phyloP scores from a whole-genome alignment of 2,888 invertebrate genomes.

The Heliconius charithonia region DNA sequence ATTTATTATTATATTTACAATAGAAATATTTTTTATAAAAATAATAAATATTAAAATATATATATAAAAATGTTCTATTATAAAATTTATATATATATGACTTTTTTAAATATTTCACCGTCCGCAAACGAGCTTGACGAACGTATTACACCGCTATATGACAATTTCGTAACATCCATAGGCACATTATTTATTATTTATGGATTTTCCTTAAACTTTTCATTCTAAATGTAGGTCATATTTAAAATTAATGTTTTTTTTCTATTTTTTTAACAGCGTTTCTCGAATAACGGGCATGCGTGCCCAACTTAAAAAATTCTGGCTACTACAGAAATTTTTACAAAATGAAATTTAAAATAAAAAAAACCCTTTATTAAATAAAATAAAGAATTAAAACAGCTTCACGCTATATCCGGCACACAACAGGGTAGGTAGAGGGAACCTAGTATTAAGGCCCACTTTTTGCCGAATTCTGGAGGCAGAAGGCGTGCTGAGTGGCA shows the following conservation, averaged over 20 bases:
- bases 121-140: conserved; percentile 18
- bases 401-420: no score
- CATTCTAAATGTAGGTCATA: not conserved
- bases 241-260: not conserved
- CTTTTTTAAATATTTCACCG: conserved; percentile 6
- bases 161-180: not conserved
- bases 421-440: no score
- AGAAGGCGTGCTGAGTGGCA: no score
- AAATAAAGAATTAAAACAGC: no score
- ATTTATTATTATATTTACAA: not conserved
- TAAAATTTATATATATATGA: not conserved
- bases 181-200: conserved; percentile 7
- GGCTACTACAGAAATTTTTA: no score
- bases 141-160: conserved; percentile 1
- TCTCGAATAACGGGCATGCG: not conserved
- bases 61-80: not conserved
- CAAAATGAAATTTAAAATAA: no score
- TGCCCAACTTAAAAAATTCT: no score
- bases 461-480: no score
- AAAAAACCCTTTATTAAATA: no score
- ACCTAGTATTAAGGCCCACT: no score
- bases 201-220: conserved; percentile 6
- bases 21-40: not conserved
- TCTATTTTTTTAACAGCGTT: not conserved
- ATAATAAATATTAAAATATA: not conserved